A percentile compares a stretch with the other conserved stretches of the same genome.
Conservation (phyloP, 2,797 vertebrate genomes). For the Tadarida brasiliensis region DNA sequence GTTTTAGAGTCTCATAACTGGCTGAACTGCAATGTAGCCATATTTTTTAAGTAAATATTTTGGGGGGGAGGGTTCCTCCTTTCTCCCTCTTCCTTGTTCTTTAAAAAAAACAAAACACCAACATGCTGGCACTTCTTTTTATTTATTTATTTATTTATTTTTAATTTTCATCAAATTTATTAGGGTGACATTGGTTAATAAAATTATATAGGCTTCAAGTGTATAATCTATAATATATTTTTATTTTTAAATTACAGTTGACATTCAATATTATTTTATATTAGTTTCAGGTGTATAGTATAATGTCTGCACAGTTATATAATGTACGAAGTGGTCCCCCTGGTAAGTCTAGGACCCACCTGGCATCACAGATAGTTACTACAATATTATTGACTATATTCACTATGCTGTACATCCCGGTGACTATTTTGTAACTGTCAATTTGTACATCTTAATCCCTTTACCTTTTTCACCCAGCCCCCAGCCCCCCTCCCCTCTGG, state of each 20-base stretch:
- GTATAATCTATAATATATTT: no score
- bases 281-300: background rate
- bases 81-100: background rate
- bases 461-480: background rate
- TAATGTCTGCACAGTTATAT: background rate
- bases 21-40: background rate
- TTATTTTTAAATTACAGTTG: background rate
- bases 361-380: background rate
- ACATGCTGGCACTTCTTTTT: background rate
- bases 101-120: background rate
- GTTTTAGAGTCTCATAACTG: background rate
- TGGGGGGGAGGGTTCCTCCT: background rate
- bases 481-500: background rate
- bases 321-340: background rate
- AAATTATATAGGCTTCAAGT: no score
- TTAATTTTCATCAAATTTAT: background rate
- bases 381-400: background rate
- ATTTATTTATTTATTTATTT: background rate
- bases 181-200: no score
- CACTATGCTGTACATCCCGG: no score
- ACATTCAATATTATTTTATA: background rate
- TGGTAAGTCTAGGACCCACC: background rate
- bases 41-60: background rate
- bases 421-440: background rate
- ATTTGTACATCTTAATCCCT: background rate